Evolutionary conservation across 2,888 invertebrate species (phyloP).

Genomic region (Hyles lineata): DNA sequence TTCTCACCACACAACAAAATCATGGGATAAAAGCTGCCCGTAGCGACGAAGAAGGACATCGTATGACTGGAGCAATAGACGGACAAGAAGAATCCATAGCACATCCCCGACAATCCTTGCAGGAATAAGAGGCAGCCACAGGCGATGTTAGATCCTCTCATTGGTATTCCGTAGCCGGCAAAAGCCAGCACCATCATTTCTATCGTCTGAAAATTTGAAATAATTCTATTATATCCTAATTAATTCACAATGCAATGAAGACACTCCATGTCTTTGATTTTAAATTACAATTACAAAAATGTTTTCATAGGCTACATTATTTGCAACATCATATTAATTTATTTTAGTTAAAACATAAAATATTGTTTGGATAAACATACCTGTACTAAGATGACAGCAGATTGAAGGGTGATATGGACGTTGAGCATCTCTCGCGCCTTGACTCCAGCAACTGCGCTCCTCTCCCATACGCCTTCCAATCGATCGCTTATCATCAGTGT

Average conservation of each 20-base stretch:
- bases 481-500: conserved; percentile 92
- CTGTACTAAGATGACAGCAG: conserved; percentile 90
- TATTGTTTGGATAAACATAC: conserved; percentile 49
- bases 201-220: conserved; percentile 61
- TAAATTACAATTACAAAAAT: too few species aligned
- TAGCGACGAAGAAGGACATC: conserved; percentile 92
- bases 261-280: too few species aligned
- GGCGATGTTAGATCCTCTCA: conserved; percentile 85
- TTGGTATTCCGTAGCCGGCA: conserved; percentile 85
- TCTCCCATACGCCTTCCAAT: conserved; percentile 93
- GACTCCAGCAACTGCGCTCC: conserved; percentile 94
- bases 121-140: conserved; percentile 88
- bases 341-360: too few species aligned
- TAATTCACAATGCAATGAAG: too few species aligned
- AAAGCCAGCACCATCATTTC: conserved; percentile 87
- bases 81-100: conserved; percentile 93
- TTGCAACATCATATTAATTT: too few species aligned
- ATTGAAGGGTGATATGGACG: conserved; percentile 91
- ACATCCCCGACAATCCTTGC: conserved; percentile 93
- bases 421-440: conserved; percentile 91
- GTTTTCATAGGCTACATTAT: too few species aligned
- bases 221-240: neutral
- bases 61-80: conserved; percentile 91
- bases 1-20: conserved; percentile 93
- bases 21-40: conserved; percentile 96